Percentiles rank a stretch among this genome's conserved stretches.
These are phyloP conservation scores for Leucophora obtusa DNA, from an alignment of 2,888 invertebrate species.

Conservation along the genomic window DNA sequence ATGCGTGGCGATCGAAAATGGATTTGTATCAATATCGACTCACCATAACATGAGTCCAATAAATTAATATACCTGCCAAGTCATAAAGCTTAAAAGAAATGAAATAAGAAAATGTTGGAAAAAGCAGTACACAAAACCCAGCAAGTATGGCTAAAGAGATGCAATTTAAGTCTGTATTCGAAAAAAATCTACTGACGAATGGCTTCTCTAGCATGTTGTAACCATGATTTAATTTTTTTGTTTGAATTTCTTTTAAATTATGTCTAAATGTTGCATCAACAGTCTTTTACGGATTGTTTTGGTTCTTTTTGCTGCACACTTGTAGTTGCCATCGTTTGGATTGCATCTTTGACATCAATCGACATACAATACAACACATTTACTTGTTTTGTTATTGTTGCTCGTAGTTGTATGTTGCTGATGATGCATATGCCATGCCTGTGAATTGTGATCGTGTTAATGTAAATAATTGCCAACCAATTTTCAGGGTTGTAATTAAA, in stretches of 20 bases:
- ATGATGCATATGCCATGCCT: conserved; percentile 76
- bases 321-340: conserved; percentile 30
- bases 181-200: conserved; percentile 16
- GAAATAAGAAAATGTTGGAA: conserved; percentile 26
- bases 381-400: conserved; percentile 38
- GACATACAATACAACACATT: conserved; percentile 53
- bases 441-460: conserved; percentile 78
- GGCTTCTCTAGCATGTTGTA: conserved; percentile 31
- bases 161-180: not conserved
- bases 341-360: conserved; percentile 58
- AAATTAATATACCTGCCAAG: conserved; percentile 76
- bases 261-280: conserved; percentile 51
- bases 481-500: conserved; percentile 74
- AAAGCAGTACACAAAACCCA: conserved; percentile 37
- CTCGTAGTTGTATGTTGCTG: conserved; percentile 56
- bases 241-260: conserved; percentile 27
- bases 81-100: conserved; percentile 43
- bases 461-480: conserved; percentile 77
- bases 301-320: conserved; percentile 31
- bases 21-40: conserved; percentile 79
- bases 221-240: conserved; percentile 19
- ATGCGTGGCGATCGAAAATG: conserved; percentile 75
- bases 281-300: conserved; percentile 20
- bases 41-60: conserved; percentile 78
- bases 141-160: not conserved